phyloP scores from a whole-genome alignment of 2,113 vertebrate genomes.

The Hypocryptadius cinnamomeus region DNA sequence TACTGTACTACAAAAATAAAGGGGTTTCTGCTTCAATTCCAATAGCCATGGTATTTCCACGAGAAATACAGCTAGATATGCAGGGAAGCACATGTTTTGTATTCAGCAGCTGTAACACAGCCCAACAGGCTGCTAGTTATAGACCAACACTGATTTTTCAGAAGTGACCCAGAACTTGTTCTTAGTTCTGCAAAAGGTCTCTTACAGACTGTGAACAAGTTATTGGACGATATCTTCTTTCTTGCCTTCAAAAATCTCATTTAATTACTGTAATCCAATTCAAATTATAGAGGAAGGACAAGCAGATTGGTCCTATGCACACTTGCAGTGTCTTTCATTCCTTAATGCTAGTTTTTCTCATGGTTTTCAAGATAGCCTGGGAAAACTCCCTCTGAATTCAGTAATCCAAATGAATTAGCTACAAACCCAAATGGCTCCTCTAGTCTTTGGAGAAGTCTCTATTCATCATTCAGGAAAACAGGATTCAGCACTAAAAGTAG shows the following conservation, averaged over 20 bases:
- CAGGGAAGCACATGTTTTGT: background rate
- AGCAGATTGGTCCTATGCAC: rapidly evolving
- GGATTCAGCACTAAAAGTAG: background rate
- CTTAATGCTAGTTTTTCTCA: background rate
- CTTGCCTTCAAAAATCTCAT: background rate
- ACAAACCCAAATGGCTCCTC: background rate
- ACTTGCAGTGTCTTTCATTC: background rate
- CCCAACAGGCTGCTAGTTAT: background rate
- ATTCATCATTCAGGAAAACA: rapidly evolving
- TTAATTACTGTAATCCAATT: background rate
- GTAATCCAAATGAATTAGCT: background rate
- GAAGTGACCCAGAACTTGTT: background rate
- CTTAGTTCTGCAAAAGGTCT: background rate
- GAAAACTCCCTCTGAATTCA: background rate
- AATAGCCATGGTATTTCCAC: background rate
- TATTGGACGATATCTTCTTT: background rate
- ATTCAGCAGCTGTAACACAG: background rate
- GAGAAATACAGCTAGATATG: background rate
- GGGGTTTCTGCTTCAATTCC: background rate
- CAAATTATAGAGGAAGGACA: background rate
- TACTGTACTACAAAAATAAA: background rate
- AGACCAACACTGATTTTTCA: background rate
- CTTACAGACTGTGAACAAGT: background rate
- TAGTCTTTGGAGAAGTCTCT: background rate
- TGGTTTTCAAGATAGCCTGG: background rate